These are phyloP conservation scores for Lordiphosa fenestrarum DNA, from an alignment of 2,888 invertebrate species.

Conservation along the genomic window DNA sequence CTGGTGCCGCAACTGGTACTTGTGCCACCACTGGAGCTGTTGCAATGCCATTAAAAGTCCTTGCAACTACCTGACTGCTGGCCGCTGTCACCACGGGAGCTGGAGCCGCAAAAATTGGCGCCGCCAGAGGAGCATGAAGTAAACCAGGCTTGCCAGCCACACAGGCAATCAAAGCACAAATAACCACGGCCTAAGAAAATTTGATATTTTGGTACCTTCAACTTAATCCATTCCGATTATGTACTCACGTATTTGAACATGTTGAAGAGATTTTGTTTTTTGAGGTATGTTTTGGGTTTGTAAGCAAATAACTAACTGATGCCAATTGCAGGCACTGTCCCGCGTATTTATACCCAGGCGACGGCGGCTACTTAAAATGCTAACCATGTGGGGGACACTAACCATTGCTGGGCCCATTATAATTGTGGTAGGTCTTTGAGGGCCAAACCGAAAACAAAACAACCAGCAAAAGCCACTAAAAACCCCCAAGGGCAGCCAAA, in stretches of 20 bases:
- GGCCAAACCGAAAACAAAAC: slow-evolving; percentile 17
- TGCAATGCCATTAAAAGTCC: slow-evolving; percentile 70
- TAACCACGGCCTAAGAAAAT: slow-evolving; percentile 54
- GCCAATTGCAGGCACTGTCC: slow-evolving; percentile 27
- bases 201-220: neutral
- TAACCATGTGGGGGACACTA: slow-evolving; percentile 10
- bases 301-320: slow-evolving; percentile 53
- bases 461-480: slow-evolving; percentile 21
- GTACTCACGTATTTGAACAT: slow-evolving; percentile 69
- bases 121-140: slow-evolving; percentile 39
- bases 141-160: slow-evolving; percentile 65
- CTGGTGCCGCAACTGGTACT: slow-evolving; percentile 29
- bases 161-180: slow-evolving; percentile 66
- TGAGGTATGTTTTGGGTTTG: slow-evolving; percentile 19
- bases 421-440: slow-evolving; percentile 51
- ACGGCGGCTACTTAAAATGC: slow-evolving; percentile 50
- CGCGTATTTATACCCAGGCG: slow-evolving; percentile 56
- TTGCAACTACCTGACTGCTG: slow-evolving; percentile 68
- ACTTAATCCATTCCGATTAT: neutral
- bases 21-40: slow-evolving; percentile 57
- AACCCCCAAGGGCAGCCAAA: slow-evolving; percentile 70
- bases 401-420: slow-evolving; percentile 45
- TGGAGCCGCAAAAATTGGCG: slow-evolving; percentile 25
- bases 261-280: slow-evolving; percentile 19
- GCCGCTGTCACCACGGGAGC: slow-evolving; percentile 70